phyloP scores from a whole-genome alignment of 2,888 invertebrate species.

The Blastobasis lacticolella region DNA sequence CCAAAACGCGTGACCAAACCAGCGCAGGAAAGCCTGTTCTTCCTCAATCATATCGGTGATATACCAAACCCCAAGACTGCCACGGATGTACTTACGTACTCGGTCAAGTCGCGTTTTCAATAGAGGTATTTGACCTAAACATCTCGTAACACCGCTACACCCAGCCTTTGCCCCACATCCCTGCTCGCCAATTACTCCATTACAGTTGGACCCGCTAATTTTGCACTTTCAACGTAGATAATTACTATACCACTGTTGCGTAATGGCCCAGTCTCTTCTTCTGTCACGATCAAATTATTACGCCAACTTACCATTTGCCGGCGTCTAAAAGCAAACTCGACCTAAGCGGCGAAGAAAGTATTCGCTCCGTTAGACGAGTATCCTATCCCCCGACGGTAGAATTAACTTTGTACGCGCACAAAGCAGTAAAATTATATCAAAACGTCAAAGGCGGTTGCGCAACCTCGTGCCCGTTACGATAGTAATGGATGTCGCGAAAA shows the following conservation, averaged over 20 bases:
- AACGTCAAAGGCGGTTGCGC: conserved; percentile 63
- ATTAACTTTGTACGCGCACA: conserved; percentile 31
- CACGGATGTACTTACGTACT: too few species aligned
- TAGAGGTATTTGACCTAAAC: too few species aligned
- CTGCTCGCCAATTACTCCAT: conserved; percentile 4
- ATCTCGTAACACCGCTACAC: too few species aligned
- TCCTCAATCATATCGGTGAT: too few species aligned
- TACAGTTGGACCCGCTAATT: conserved; percentile 37
- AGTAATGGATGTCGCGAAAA: conserved; percentile 69
- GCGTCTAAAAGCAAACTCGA: conserved; percentile 15
- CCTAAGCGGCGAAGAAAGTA: conserved; percentile 4
- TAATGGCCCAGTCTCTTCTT: conserved; percentile 59
- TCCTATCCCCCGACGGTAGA: conserved; percentile 11
- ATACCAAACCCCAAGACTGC: too few species aligned
- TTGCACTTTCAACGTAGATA: conserved; percentile 65
- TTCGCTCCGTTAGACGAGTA: neutral
- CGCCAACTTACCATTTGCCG: conserved; percentile 28
- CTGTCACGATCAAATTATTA: conserved; percentile 60
- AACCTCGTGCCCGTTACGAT: conserved; percentile 70
- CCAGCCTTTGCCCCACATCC: too few species aligned
- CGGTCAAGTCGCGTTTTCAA: too few species aligned
- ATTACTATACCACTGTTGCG: conserved; percentile 56
- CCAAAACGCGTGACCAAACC: too few species aligned
- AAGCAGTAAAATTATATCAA: conserved; percentile 71
- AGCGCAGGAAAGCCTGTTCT: too few species aligned